phyloP scores from a whole-genome alignment of 2,797 vertebrate species.

The Halcyon leucocephala region DNA sequence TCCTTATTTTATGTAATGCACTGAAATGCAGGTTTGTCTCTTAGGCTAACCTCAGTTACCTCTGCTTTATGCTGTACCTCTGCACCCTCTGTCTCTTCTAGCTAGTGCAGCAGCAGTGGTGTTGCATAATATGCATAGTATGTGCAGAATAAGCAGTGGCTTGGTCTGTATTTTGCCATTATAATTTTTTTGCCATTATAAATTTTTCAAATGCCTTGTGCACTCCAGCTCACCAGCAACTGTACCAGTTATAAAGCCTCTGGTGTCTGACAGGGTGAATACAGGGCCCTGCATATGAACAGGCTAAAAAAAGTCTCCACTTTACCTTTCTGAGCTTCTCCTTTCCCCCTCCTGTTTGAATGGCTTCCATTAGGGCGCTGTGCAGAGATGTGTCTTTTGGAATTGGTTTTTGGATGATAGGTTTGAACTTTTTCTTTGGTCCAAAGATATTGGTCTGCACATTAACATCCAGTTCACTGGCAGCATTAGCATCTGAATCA shows the following conservation, averaged over 20 bases:
- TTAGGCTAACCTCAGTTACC: background rate
- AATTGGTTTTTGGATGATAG: slow-evolving; percentile 84
- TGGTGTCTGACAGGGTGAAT: background rate
- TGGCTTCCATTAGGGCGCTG: slow-evolving; percentile 92
- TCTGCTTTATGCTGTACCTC: background rate
- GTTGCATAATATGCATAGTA: background rate
- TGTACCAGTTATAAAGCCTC: background rate
- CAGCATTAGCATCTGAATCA: background rate
- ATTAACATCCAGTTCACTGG: slow-evolving; percentile 51
- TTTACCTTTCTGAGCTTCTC: slow-evolving; percentile 91
- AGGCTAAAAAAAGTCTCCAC: background rate
- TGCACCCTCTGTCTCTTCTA: background rate
- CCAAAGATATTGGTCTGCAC: slow-evolving; percentile 85
- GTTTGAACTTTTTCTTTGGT: slow-evolving; percentile 91
- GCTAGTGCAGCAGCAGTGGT: background rate
- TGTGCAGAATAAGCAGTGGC: background rate
- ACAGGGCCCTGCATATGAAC: background rate
- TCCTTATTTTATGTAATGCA: background rate
- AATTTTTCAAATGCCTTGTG: background rate
- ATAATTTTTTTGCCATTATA: slow-evolving; percentile 1
- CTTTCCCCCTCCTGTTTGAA: slow-evolving; percentile 87
- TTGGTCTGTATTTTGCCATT: background rate
- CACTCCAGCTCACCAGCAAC: background rate
- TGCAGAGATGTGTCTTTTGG: slow-evolving; percentile 90
- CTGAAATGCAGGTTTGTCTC: background rate